Evolutionary conservation across 2,113 vertebrate species (phyloP).

Genomic region (Galeopterus variegatus): DNA sequence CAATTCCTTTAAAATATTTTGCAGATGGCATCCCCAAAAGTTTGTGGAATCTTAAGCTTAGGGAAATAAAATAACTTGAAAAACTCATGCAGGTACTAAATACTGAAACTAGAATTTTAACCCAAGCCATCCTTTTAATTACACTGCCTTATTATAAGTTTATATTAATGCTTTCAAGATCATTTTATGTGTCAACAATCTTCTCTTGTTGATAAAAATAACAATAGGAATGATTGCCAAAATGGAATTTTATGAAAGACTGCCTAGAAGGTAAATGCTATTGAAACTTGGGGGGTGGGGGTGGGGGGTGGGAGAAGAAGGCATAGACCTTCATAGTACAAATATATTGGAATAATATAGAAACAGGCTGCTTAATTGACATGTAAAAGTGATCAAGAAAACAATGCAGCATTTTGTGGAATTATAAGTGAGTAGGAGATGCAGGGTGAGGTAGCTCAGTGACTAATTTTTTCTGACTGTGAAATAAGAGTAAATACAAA

Average conservation of each 20-base stretch:
- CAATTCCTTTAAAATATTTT: background rate
- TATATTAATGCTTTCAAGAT: background rate
- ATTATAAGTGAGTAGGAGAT: background rate
- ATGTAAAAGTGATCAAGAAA: background rate
- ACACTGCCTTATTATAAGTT: background rate
- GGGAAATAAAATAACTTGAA: background rate
- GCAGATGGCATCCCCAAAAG: background rate
- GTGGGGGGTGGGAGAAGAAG: background rate
- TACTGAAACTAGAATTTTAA: background rate
- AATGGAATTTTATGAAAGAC: background rate
- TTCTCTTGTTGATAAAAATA: background rate
- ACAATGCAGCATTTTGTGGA: background rate
- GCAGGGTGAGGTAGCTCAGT: background rate
- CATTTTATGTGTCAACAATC: background rate
- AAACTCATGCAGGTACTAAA: background rate
- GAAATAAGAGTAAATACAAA: background rate
- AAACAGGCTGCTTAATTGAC: background rate
- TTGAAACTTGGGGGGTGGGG: background rate
- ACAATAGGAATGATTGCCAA: slow-evolving; percentile 10
- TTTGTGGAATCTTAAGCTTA: background rate
- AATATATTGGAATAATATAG: background rate
- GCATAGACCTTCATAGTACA: background rate
- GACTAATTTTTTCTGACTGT: background rate
- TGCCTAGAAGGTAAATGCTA: background rate
- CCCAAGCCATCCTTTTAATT: background rate